Evolutionary conservation across 1,140 invertebrate species (phyloP).

Genomic region (Hylyphantes graminicola): DNA sequence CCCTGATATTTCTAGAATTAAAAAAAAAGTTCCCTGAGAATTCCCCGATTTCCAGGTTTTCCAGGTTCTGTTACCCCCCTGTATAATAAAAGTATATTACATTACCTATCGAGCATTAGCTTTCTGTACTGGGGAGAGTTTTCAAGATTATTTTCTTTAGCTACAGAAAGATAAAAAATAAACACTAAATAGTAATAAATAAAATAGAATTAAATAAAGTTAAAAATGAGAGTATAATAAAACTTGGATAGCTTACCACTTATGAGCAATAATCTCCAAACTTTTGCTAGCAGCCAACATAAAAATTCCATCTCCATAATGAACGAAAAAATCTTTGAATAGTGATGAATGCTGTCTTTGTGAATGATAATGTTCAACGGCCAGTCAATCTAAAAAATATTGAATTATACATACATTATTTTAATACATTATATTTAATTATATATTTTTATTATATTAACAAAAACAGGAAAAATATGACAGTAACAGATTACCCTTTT

Average conservation of each 20-base stretch:
- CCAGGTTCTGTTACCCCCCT: too few relatives aligned
- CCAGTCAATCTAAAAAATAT: constrained; percentile 36
- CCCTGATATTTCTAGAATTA: too few relatives aligned
- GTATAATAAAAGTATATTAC: background rate
- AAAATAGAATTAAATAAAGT: background rate
- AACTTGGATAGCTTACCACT: background rate
- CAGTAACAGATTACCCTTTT: too few relatives aligned
- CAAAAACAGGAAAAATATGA: too few relatives aligned
- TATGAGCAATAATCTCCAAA: constrained; percentile 25
- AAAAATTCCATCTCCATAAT: constrained; percentile 44
- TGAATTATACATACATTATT: too few relatives aligned
- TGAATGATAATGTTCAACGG: constrained; percentile 47
- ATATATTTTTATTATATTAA: too few relatives aligned
- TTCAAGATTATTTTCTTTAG: background rate
- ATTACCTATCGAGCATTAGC: constrained; percentile 34
- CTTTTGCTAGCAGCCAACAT: constrained; percentile 45
- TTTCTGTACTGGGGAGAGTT: constrained; percentile 27
- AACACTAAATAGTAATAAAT: constrained; percentile 3
- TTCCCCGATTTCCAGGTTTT: too few relatives aligned
- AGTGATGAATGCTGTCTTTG: constrained; percentile 30
- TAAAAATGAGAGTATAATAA: background rate
- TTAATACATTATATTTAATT: too few relatives aligned
- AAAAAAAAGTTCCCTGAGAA: too few relatives aligned
- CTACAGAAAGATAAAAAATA: background rate
- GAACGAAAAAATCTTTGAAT: constrained; percentile 20